Percentiles rank a stretch among this genome's conserved stretches.
Conservation (phyloP, 2,888 invertebrate genomes). For the Strigamia maritima region DNA sequence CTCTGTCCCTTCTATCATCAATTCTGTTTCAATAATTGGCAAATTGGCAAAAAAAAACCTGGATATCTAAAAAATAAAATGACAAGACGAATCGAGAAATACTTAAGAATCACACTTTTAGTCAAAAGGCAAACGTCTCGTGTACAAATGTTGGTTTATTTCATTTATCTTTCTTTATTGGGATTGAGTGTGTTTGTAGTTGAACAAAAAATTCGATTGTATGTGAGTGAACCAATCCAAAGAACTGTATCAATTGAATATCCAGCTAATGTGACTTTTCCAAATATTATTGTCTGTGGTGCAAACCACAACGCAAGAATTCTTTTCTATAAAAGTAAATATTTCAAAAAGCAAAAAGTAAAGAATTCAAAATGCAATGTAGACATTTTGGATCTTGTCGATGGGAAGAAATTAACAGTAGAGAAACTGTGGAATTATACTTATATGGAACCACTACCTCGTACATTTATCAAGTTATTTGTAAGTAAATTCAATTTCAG, state of each 20-base stretch:
- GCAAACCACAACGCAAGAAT: no score
- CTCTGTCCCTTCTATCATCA: not conserved
- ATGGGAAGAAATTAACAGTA: not conserved
- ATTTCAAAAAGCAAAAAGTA: not conserved
- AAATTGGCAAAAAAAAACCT: no score
- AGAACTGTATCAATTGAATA: not conserved
- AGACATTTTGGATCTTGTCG: not conserved
- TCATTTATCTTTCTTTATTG: no score
- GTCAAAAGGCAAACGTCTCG: no score
- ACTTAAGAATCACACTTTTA: no score
- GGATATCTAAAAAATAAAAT: no score
- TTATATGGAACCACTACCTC: no score
- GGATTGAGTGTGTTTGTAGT: no score
- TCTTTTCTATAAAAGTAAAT: not conserved
- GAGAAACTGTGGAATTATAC: not conserved
- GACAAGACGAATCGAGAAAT: no score
- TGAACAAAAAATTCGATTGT: not conserved
- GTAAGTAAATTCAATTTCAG: no score
- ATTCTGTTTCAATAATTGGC: not conserved
- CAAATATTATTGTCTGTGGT: not conserved
- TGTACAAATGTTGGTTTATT: no score
- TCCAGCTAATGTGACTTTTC: not conserved
- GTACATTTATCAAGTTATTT: no score
- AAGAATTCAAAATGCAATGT: not conserved
- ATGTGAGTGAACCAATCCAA: not conserved